Evolutionary conservation across 2,888 invertebrate genomes (phyloP), one percentile per base, ranked within the genome.

Genomic region (Thereva unica): DNA sequence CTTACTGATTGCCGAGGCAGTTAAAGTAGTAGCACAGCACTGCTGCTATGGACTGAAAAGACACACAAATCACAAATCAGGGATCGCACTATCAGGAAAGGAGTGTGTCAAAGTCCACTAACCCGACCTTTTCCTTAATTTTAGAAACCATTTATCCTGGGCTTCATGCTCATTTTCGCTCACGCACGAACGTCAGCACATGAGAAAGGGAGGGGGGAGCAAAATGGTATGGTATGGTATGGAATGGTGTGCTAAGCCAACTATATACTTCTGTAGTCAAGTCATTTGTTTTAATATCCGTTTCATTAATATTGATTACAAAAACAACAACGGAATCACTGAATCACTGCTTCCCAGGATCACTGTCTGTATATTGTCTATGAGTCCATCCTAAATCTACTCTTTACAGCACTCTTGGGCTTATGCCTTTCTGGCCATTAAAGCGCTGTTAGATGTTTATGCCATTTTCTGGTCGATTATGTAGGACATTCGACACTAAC

Each of bases 221-320:
- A n/a, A n/a, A n/a, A n/a, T 1, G 23, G 23, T 1, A 2, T 23
- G 23, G 23, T 2, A 23, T 23, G 23, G 23, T 23, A 23, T 23
- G 61, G 61, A 49, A 53, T 53, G 53, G 53, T 40, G 53, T n/a
- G 37, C 9, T 10, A 40, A 53, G 40, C 6, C 50, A 50, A 45
- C 45, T 23, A 23, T 23, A 23, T 23, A 23, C 6, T 49, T 12
- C 61, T 23, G 50, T 35, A 61, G 61, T 50, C 40, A 53, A 54
- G 54, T 61, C 66, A 66, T 66, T 66, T 66, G 53, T 66, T 66
- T 66, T 66, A 59, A 66, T 66, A 66, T 66, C 50, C 59, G 53
- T 44, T 61, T 59, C 66, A 66, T 66, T 66, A 66, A 66, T 66
- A 66, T 61, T 59, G 66, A 66, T 59, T 66, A 59, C 64, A 54